These are phyloP conservation scores for Drosophila parthenogenetica DNA, from an alignment of 2,888 invertebrate species.

Conservation along the genomic window DNA sequence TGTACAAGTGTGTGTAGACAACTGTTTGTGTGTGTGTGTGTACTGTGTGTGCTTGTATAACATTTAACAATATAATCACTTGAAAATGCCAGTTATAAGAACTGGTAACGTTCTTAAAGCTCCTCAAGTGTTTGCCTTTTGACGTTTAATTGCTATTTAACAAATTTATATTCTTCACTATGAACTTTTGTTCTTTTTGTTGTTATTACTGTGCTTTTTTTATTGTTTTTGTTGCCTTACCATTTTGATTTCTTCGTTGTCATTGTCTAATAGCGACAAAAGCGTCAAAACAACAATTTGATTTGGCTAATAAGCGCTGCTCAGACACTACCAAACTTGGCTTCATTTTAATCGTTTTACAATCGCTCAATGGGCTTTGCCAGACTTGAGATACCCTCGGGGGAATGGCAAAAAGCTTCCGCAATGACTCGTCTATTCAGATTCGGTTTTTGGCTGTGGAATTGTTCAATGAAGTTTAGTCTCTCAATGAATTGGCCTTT, in stretches of 20 bases:
- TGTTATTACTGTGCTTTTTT: no score
- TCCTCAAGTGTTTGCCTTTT: conserved; percentile 58
- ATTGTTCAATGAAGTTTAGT: not conserved
- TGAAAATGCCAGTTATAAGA: conserved; percentile 67
- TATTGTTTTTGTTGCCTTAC: not conserved
- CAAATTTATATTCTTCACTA: conserved; percentile 36
- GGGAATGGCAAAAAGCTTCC: conserved; percentile 1
- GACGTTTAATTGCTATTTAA: conserved; percentile 65
- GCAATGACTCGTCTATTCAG: conserved; percentile 17
- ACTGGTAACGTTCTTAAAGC: conserved; percentile 44
- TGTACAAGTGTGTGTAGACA: not conserved
- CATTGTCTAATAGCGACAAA: conserved; percentile 14
- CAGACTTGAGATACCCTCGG: conserved; percentile 5
- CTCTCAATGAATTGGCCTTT: conserved; percentile 2
- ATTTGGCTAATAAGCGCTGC: conserved; percentile 40
- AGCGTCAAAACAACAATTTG: conserved; percentile 36
- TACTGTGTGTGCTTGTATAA: conserved; percentile 10
- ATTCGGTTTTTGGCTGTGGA: not conserved
- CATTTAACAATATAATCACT: conserved; percentile 66
- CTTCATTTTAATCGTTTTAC: conserved; percentile 5
- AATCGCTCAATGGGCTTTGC: conserved; percentile 23
- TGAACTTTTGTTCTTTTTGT: not conserved
- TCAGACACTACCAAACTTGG: conserved; percentile 20
- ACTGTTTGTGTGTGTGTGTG: not conserved
- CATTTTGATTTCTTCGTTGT: conserved; percentile 4